Evolutionary conservation across 1,140 invertebrate genomes (phyloP).

Genomic region (Zeugodacus cucurbitae): DNA sequence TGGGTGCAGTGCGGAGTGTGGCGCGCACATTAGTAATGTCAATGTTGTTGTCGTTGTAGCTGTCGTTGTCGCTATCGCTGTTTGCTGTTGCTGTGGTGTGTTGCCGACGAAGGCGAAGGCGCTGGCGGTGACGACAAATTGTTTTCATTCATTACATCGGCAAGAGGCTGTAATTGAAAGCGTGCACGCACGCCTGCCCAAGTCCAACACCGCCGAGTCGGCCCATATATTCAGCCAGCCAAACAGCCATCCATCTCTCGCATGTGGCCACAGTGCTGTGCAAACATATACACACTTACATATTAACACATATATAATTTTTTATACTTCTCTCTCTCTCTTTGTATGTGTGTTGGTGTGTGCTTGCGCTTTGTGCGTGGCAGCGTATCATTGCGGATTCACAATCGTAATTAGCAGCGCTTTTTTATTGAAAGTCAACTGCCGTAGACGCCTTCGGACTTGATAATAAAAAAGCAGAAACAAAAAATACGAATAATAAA

Average conservation of each 20-base stretch:
- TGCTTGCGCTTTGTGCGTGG: background rate
- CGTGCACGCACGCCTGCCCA: slow-evolving; percentile 5
- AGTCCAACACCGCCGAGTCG: background rate
- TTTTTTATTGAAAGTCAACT: slow-evolving; percentile 39
- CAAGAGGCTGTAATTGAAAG: slow-evolving; percentile 36
- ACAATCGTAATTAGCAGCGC: slow-evolving; percentile 15
- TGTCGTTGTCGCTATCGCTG: background rate
- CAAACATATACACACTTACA: background rate
- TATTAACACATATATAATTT: background rate
- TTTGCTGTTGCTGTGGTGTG: too few species aligned
- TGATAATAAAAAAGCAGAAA: background rate
- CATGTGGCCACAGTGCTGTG: background rate
- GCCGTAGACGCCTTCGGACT: slow-evolving; percentile 1
- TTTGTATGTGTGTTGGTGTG: background rate
- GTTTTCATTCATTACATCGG: slow-evolving; percentile 36
- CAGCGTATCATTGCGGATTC: slow-evolving; percentile 25
- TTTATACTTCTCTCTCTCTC: background rate
- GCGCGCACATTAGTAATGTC: background rate
- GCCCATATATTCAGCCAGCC: background rate
- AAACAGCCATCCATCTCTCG: background rate
- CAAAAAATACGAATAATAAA: background rate
- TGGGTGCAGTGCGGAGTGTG: too few species aligned
- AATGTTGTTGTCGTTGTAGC: background rate
- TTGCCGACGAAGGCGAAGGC: slow-evolving; percentile 43
- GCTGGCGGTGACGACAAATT: slow-evolving; percentile 22